phyloP scores from a whole-genome alignment of 2,888 invertebrate species.

The Epinotia brunnichana region DNA sequence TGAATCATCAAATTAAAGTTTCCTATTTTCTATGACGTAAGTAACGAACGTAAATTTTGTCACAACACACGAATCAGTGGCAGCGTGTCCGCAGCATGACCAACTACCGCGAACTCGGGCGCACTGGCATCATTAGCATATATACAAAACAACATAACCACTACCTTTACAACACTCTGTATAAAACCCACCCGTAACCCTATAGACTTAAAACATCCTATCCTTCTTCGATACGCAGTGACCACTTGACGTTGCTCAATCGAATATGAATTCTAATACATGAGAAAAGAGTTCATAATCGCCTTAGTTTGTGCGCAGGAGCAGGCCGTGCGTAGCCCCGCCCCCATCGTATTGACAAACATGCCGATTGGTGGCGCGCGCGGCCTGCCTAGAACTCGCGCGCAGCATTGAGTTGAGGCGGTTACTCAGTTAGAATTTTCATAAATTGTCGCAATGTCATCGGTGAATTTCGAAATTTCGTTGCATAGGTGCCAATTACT shows the following conservation, averaged over 20 bases:
- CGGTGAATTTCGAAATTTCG: conserved; percentile 37
- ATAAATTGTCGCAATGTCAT: conserved; percentile 43
- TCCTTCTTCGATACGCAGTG: conserved; percentile 49
- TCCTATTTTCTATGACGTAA: conserved; percentile 12
- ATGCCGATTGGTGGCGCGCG: conserved; percentile 70
- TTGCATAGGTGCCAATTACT: conserved; percentile 31
- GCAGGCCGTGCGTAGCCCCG: conserved; percentile 62
- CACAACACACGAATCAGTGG: conserved; percentile 74
- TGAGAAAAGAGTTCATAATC: conserved; percentile 52
- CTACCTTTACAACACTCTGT: conserved; percentile 50
- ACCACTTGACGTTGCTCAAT: conserved; percentile 44
- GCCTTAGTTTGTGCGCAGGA: conserved; percentile 41
- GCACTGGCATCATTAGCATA: conserved; percentile 78
- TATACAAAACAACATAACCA: conserved; percentile 76
- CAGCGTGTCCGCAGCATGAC: conserved; percentile 80
- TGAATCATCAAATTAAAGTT: conserved; percentile 21
- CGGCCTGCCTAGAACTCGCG: conserved; percentile 70
- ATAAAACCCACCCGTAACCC: conserved; percentile 57
- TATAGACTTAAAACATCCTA: conserved; percentile 55
- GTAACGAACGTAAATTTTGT: conserved; percentile 51
- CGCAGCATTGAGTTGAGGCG: conserved; percentile 71
- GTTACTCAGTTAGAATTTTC: conserved; percentile 55
- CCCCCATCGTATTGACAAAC: conserved; percentile 72
- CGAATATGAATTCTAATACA: conserved; percentile 51
- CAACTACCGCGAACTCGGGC: conserved; percentile 79